phyloP scores from a whole-genome alignment of 2,888 invertebrate genomes.

The Polietes domitor region DNA sequence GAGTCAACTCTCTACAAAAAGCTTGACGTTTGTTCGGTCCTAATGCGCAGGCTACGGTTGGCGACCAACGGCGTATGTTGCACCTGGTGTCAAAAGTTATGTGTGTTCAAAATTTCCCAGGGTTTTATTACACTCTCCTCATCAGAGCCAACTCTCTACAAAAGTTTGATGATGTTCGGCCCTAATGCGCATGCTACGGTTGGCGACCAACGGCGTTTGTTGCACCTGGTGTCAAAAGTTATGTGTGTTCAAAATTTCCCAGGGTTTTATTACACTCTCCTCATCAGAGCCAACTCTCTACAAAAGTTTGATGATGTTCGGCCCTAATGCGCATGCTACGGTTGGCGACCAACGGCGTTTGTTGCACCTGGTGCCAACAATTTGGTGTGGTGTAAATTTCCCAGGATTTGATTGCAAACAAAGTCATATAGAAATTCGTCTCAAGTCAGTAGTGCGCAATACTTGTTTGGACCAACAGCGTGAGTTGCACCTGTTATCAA shows the following conservation, averaged over 20 bases:
- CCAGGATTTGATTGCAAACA: no score
- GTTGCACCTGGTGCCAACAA: conserved; percentile 76
- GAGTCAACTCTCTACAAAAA: no score
- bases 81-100: conserved; percentile 74
- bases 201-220: conserved; percentile 73
- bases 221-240: conserved; percentile 75
- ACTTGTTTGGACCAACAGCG: conserved; percentile 75
- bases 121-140: no score
- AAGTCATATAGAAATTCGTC: no score
- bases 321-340: no score
- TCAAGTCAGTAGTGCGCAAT: no score
- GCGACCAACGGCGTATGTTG: conserved; percentile 74
- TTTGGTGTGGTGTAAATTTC: conserved; percentile 26
- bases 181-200: no score
- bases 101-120: conserved; percentile 67
- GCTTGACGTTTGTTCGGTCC: neutral
- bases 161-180: no score
- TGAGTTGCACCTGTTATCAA: conserved; percentile 76
- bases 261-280: no score
- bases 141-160: no score
- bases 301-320: no score
- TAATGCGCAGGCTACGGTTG: neutral
- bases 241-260: conserved; percentile 16
- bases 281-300: no score
- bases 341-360: conserved; percentile 73